These are phyloP conservation scores for Dolichallabes microphthalmus DNA, from an alignment of 2,113 vertebrate species.

Conservation along the genomic window DNA sequence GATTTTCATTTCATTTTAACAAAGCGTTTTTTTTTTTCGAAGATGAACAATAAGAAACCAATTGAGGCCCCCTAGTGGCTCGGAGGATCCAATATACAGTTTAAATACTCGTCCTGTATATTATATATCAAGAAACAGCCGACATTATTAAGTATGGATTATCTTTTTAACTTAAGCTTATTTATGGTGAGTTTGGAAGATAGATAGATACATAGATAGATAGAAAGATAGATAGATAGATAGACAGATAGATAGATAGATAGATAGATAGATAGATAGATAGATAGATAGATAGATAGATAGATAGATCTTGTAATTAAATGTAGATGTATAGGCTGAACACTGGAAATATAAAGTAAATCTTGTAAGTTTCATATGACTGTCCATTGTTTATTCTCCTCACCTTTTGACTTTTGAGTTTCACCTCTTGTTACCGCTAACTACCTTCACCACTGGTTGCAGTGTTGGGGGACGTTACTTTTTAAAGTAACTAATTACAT, in stretches of 20 bases:
- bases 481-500: too few relatives aligned
- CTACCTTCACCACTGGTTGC: too few relatives aligned
- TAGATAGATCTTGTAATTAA: not conserved
- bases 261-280: not conserved
- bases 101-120: not conserved
- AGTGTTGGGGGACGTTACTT: too few relatives aligned
- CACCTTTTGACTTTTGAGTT: too few relatives aligned
- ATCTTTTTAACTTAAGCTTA: not conserved
- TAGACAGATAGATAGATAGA: not conserved
- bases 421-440: too few relatives aligned
- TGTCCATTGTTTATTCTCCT: too few relatives aligned
- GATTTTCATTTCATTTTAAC: not conserved
- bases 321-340: not conserved
- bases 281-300: not conserved
- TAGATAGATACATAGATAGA: not conserved
- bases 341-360: too few relatives aligned
- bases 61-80: not conserved
- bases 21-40: not conserved
- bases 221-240: not conserved
- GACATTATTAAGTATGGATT: not conserved
- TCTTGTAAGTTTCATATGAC: too few relatives aligned
- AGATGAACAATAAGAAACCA: not conserved
- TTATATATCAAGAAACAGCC: not conserved
- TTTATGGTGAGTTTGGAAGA: too few relatives aligned
- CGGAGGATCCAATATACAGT: not conserved